Evolutionary conservation across 2,113 vertebrate genomes (phyloP).

Genomic region (Scolopax mira): DNA sequence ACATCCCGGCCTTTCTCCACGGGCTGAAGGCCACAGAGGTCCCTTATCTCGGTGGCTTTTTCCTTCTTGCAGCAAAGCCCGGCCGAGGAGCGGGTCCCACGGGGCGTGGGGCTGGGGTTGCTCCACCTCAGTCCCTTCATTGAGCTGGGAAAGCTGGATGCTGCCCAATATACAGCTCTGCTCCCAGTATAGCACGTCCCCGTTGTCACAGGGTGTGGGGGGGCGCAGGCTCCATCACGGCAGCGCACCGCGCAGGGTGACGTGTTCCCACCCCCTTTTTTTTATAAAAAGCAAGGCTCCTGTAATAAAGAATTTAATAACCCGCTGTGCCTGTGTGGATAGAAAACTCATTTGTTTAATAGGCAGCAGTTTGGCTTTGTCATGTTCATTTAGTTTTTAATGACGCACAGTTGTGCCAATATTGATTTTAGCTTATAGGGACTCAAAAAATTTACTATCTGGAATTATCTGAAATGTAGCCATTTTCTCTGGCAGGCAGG

Average conservation of each 20-base stretch:
- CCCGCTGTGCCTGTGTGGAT: constrained; percentile 71
- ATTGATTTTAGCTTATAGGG: constrained; percentile 86
- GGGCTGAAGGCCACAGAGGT: background rate
- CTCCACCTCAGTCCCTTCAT: accelerated
- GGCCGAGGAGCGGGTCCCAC: accelerated
- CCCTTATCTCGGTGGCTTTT: background rate
- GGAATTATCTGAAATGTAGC: constrained; percentile 68
- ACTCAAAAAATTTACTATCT: constrained; percentile 80
- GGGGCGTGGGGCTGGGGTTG: background rate
- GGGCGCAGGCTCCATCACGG: background rate
- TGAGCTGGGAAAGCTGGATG: accelerated
- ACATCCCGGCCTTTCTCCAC: background rate
- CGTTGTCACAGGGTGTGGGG: background rate
- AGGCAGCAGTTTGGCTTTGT: constrained; percentile 79
- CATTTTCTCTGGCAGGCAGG: constrained; percentile 36
- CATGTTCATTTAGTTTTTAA: constrained; percentile 84
- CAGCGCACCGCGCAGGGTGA: background rate
- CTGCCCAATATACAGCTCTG: accelerated
- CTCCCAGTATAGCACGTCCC: background rate
- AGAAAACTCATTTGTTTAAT: constrained; percentile 82
- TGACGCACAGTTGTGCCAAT: constrained; percentile 82
- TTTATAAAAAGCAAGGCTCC: constrained; percentile 43
- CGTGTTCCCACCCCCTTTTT: background rate
- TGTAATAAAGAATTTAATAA: constrained; percentile 77
- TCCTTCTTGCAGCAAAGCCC: background rate